Evolutionary conservation across 2,113 vertebrate genomes (phyloP).

Genomic region (Heteronetta atricapilla): DNA sequence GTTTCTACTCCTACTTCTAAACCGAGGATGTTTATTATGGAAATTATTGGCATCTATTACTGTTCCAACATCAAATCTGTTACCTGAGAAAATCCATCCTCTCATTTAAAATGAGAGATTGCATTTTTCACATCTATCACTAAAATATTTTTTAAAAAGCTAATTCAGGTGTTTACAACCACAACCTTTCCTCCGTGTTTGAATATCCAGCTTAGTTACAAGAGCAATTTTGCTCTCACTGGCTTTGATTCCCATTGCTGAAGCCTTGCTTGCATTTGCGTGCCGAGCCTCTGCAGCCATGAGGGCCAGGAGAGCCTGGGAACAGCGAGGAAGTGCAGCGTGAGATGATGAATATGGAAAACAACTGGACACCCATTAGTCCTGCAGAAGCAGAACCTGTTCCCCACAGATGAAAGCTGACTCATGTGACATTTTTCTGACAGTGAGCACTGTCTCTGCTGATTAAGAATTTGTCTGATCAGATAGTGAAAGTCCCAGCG

Average conservation of each 20-base stretch:
- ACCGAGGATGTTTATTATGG: neutral
- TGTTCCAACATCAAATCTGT: neutral
- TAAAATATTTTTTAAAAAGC: neutral
- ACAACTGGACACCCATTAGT: slow-evolving; percentile 10
- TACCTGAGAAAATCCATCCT: neutral
- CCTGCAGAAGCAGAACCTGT: slow-evolving; percentile 56
- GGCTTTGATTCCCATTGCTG: slow-evolving; percentile 1
- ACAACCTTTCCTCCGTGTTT: neutral
- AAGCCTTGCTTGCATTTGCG: neutral
- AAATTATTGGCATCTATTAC: neutral
- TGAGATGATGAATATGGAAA: neutral
- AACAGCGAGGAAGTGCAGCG: neutral
- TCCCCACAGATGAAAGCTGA: slow-evolving; percentile 15
- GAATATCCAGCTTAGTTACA: slow-evolving; percentile 1
- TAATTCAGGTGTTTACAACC: neutral
- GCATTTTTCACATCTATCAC: neutral
- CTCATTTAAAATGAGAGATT: neutral
- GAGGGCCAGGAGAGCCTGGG: neutral
- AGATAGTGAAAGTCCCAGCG: slow-evolving; percentile 28
- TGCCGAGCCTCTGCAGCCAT: neutral
- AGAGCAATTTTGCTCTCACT: neutral
- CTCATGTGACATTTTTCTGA: neutral
- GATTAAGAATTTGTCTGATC: slow-evolving; percentile 54
- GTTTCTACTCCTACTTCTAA: slow-evolving; percentile 1
- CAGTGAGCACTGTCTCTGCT: slow-evolving; percentile 18